phyloP scores from a whole-genome alignment of 1,140 invertebrate species.

The Akabosia matsudoensis region DNA sequence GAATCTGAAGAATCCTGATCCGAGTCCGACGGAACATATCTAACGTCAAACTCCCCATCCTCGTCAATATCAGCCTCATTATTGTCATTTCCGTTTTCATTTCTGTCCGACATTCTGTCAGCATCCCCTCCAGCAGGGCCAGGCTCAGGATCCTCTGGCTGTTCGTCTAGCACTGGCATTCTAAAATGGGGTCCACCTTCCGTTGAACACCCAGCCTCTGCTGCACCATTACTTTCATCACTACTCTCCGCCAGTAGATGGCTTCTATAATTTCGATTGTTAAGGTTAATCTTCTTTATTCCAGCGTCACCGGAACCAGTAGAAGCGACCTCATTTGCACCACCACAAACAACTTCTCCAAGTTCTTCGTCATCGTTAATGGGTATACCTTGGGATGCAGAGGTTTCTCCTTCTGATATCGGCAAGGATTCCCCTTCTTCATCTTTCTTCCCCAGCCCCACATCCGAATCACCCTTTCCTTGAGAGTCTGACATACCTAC shows the following conservation, averaged over 20 bases:
- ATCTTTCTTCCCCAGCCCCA: too few species aligned
- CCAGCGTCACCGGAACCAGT: neutral
- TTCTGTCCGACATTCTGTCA: neutral
- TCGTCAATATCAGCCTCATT: neutral
- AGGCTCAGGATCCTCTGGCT: neutral
- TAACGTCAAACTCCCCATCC: neutral
- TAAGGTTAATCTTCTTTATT: neutral
- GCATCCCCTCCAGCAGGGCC: neutral
- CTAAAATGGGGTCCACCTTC: neutral
- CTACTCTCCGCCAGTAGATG: neutral
- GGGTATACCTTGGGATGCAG: too few species aligned
- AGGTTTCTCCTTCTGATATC: neutral
- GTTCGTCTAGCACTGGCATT: neutral
- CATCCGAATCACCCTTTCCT: too few species aligned
- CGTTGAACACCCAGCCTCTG: neutral
- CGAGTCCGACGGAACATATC: neutral
- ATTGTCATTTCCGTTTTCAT: neutral
- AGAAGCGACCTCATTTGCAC: neutral
- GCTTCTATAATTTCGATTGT: neutral
- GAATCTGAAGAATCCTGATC: slow-evolving; percentile 1
- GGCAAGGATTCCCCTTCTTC: neutral
- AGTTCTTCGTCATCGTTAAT: too few species aligned
- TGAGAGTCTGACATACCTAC: too few species aligned
- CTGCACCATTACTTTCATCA: neutral
- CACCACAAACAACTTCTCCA: neutral